Percentiles rank a stretch among this genome's conserved stretches.
Evolutionary conservation across 2,113 vertebrate species (phyloP).

Genomic region (Misgurnus anguillicaudatus): DNA sequence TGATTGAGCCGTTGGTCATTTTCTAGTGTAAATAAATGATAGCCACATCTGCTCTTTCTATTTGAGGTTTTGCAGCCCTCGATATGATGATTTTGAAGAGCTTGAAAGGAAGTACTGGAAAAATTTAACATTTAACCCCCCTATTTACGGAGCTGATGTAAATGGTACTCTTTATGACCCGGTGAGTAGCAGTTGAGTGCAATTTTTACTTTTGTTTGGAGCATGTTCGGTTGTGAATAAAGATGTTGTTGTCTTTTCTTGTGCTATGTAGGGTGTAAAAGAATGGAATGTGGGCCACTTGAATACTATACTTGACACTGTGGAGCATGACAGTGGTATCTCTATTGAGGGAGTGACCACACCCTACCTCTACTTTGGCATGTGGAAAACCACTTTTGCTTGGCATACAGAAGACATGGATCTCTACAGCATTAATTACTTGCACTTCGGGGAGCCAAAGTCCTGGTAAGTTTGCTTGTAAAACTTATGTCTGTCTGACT

Average conservation of each 20-base stretch:
- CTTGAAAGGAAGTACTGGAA: conserved; percentile 98
- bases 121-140: conserved; percentile 94
- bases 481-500: background rate
- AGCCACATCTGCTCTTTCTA: background rate
- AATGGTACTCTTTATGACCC: conserved; percentile 92
- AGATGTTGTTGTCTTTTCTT: background rate
- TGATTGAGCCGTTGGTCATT: background rate
- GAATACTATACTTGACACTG: conserved; percentile 90
- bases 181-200: conserved; percentile 67
- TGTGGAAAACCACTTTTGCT: conserved; percentile 98
- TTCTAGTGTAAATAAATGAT: background rate
- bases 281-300: conserved; percentile 92
- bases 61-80: conserved; percentile 88
- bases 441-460: conserved; percentile 96
- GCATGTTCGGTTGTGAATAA: background rate
- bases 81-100: conserved; percentile 89
- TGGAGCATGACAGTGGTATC: conserved; percentile 91
- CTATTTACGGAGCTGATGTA: conserved; percentile 95
- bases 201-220: background rate
- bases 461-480: conserved; percentile 81
- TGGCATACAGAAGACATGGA: conserved; percentile 99
- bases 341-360: conserved; percentile 95
- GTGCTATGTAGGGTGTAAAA: conserved; percentile 70
- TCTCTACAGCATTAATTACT: conserved; percentile 94
- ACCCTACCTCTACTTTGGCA: conserved; percentile 93